Evolutionary conservation across 1,140 invertebrate species (phyloP), one percentile per base, ranked within the genome.

Genomic region (Bathynomus jamesi): DNA sequence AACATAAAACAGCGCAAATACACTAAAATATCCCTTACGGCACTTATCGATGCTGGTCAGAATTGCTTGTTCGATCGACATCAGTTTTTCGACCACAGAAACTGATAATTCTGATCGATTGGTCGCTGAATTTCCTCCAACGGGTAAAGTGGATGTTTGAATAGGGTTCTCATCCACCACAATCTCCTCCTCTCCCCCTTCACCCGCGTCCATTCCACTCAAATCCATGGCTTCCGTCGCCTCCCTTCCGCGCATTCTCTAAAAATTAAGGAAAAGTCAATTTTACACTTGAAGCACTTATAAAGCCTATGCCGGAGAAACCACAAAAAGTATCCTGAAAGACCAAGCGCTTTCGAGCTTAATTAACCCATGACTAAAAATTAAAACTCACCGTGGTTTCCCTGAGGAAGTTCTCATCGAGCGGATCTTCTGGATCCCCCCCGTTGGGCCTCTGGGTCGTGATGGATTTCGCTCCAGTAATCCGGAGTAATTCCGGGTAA

Each of bases 1-100:
- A n/a, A n/a, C n/a, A n/a, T 53, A 53, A 17, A 73, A 68, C 17
- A 8, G 24, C n/a, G 1, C 17, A 25, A 2, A 29, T 11, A 46
- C 53, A 25, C 21, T 53, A 46, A 64, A 65, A 28, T n/a, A 21
- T 27, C n/a, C 77, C 85, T 83, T 82, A 90, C 89, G 87, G 84
- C 93, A 96, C 79, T 90, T 87, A 77, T 96, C 94, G 73, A 98
- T 96, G 79, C 93, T 93, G 80, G 94, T 91, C 17, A 96, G 82
- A 74, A 97, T 89, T 1, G 94, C 94, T 79, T 94, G 90, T 83
- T 97, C 94, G 27, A 98, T 81, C 3, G 92, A 89, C 69, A 96
- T 82, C 7, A 96, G 85, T 80, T 92, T 91, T 24, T 91, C 91
- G 0, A 86, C 86, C 64, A 90, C 46, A 63, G 71, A 69, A 10